A percentile compares a stretch with the other conserved stretches of the same genome.
phyloP scores from a whole-genome alignment of 23 tunicate species.

The Aplidium turbinatum region DNA sequence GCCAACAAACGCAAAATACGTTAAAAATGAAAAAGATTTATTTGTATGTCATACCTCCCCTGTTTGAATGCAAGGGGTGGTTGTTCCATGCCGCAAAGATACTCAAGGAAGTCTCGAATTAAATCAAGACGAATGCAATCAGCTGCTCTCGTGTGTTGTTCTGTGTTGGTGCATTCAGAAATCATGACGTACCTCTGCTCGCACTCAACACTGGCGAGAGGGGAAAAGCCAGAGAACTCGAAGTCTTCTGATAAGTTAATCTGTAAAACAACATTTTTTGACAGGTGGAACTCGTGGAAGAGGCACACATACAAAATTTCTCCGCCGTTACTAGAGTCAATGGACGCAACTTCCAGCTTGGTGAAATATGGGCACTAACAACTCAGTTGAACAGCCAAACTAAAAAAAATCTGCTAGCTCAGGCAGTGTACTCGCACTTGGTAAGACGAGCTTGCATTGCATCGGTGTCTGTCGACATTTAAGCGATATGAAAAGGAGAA shows the following conservation, averaged over 20 bases:
- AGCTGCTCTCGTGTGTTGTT: conserved; percentile 3
- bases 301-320: no score
- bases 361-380: no score
- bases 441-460: no score
- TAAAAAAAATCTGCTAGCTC: no score
- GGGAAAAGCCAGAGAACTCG: conserved; percentile 71
- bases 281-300: no score
- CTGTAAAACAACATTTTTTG: conserved; percentile 10
- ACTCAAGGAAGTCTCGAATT: conserved; percentile 72
- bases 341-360: no score
- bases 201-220: conserved; percentile 34
- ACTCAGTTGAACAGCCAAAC: no score
- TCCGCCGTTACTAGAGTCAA: no score
- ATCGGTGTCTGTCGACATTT: no score
- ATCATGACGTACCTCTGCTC: conserved; percentile 31
- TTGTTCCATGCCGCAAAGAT: conserved; percentile 86
- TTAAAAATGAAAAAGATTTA: neutral
- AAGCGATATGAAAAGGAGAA: neutral
- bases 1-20: no score
- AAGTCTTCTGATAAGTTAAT: conserved; percentile 64
- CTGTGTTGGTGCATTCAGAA: conserved; percentile 14
- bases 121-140: conserved; percentile 56
- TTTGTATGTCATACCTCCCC: conserved; percentile 67
- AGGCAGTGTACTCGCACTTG: no score
- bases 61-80: conserved; percentile 83